Base-by-base conservation (phyloP, 2,888 invertebrate species). In the Seira ritae region DNA sequence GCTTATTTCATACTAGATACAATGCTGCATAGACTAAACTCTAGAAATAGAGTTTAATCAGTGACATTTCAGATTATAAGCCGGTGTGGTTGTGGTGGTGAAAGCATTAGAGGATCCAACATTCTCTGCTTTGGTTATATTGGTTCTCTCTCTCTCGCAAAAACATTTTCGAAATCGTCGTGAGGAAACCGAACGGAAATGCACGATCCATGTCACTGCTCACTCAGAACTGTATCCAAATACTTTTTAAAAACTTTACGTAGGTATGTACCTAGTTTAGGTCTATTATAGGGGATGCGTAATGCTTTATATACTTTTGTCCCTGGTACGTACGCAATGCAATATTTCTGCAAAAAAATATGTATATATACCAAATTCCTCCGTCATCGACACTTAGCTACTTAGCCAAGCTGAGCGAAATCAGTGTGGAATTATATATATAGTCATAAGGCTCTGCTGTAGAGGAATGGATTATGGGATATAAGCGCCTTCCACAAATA, bases 401-500 rank as follows among this genome's bases (percentile, higher is more conserved):
- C 50, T 50, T n/a, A 3, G 50, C 50, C 1, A n/a, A 50, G 50
- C 15, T 3, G 12, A 50, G 46, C 1, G 17, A 65, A 65, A 77
- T 68, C 12, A n/a, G 19, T 50, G 1, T 22, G 2, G 12, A 55
- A 23, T 19, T 42, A 3, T 55, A 42, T 66, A 8, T n/a, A 15
- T 50, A 50, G 17, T 2, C 12, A 50, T 50, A 3, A 50, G 6
- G 50, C 50, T 50, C 8, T 31, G n/a, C 8, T 6, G n/a, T n/a
- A n/a, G n/a, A n/a, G n/a, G n/a, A n/a, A n/a, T n/a, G 24, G 8
- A 50, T 2, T 55, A 8, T 55, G 3, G 55, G 55, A 17, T 62
- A 77, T 46, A 82, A 73, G 69, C 86, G 83, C 84, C 87, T 84
- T 86, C 86, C 87, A 84, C 82, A 89, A 89, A 89, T 89, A 89